Conservation (phyloP, 2,888 invertebrate genomes). For the Parasteatoda lunata region DNA sequence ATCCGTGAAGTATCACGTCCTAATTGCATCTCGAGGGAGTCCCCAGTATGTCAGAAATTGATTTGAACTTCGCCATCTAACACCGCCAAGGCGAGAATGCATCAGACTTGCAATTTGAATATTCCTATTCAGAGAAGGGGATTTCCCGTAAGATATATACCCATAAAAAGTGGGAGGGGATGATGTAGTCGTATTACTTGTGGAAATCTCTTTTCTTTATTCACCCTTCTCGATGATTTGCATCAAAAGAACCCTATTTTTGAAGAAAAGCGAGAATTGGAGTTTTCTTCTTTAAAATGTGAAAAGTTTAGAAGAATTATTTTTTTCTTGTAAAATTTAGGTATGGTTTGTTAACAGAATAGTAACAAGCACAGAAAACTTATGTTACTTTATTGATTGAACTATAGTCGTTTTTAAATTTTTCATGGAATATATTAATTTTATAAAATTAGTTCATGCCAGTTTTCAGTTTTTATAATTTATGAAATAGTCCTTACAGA, state of each 20-base stretch:
- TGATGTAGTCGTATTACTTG: background rate
- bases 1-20: constrained; percentile 44
- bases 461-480: too few species aligned
- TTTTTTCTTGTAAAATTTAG: too few species aligned
- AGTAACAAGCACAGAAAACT: too few species aligned
- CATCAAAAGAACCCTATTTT: constrained; percentile 6
- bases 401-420: too few species aligned
- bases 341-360: too few species aligned
- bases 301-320: background rate
- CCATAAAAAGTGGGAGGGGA: background rate
- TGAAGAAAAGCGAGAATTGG: background rate
- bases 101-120: constrained; percentile 37
- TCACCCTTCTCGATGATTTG: constrained; percentile 16
- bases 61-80: constrained; percentile 35
- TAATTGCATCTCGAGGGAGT: constrained; percentile 49
- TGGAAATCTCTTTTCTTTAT: background rate
- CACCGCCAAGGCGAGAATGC: constrained; percentile 3
- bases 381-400: too few species aligned
- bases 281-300: background rate
- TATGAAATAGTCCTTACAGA: too few species aligned
- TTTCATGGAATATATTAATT: too few species aligned
- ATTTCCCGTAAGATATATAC: constrained; percentile 19
- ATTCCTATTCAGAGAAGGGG: constrained; percentile 32
- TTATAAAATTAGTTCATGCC: too few species aligned
- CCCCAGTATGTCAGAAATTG: constrained; percentile 54